Evolutionary conservation across 2,888 invertebrate genomes (phyloP).

Genomic region (Himalopsyche anomala): DNA sequence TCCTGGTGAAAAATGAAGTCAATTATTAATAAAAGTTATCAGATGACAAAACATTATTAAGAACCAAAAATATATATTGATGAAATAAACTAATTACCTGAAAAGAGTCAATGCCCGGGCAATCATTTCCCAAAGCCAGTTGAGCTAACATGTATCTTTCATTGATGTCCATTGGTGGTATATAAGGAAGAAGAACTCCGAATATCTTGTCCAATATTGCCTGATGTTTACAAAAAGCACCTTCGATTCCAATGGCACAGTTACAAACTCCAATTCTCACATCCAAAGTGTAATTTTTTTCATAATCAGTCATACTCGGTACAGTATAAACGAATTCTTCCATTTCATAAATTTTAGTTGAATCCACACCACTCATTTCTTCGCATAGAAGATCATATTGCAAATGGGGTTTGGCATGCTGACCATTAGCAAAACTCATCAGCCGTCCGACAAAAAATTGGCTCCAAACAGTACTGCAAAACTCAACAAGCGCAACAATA

Average conservation of each 20-base stretch:
- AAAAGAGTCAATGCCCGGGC: neutral
- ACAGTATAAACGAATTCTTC: neutral
- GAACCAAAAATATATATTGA: slow-evolving; percentile 43
- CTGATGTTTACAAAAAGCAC: slow-evolving; percentile 17
- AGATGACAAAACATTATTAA: no score
- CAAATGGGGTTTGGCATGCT: slow-evolving; percentile 8
- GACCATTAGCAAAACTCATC: slow-evolving; percentile 4
- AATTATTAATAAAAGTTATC: no score
- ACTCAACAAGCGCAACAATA: neutral
- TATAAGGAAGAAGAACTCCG: neutral
- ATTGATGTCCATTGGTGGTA: neutral
- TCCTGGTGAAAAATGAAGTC: slow-evolving; percentile 69
- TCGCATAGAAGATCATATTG: neutral
- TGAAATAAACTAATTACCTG: slow-evolving; percentile 9
- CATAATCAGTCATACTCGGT: slow-evolving; percentile 3
- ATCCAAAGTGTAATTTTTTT: slow-evolving; percentile 18
- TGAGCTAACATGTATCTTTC: slow-evolving; percentile 9
- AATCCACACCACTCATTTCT: slow-evolving; percentile 8
- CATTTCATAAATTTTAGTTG: slow-evolving; percentile 13
- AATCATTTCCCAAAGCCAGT: neutral
- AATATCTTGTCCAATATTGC: slow-evolving; percentile 5
- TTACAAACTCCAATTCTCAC: slow-evolving; percentile 5
- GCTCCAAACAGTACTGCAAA: neutral
- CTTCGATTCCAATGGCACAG: neutral
- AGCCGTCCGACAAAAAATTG: neutral